Percentiles rank a stretch among this genome's conserved stretches.
Evolutionary conservation across 2,113 vertebrate species (phyloP).

Genomic region (Coturnix japonica): DNA sequence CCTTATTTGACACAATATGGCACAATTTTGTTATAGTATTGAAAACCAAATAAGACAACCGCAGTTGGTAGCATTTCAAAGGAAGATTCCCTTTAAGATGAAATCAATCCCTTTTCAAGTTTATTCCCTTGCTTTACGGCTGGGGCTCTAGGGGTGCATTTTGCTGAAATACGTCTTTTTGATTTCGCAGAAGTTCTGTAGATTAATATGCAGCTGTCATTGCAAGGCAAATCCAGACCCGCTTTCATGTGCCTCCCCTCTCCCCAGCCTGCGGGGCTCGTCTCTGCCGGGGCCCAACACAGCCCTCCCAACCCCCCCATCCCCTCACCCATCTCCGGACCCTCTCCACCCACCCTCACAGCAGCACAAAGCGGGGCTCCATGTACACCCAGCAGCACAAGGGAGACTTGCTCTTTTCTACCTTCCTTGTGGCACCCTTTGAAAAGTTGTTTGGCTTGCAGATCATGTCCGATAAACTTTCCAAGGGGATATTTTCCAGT

Average conservation of each 20-base stretch:
- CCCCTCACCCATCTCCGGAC: not conserved
- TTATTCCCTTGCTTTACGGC: conserved; percentile 86
- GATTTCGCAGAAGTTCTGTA: conserved; percentile 97
- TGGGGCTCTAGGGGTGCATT: conserved; percentile 91
- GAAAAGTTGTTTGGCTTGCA: conserved; percentile 66
- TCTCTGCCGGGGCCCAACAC: not conserved
- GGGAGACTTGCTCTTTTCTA: not conserved
- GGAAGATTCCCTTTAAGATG: conserved; percentile 92
- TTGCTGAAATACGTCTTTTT: conserved; percentile 91
- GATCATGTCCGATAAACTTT: conserved; percentile 54
- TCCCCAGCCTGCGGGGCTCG: conserved; percentile 82
- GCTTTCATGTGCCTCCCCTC: conserved; percentile 91
- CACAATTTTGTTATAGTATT: conserved; percentile 92
- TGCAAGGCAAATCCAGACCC: conserved; percentile 90
- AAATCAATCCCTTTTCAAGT: conserved; percentile 99
- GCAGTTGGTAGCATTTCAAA: conserved; percentile 95
- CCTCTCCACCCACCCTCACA: not conserved
- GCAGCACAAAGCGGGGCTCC: not conserved
- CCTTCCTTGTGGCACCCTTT: not conserved
- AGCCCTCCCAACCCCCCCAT: fast-evolving
- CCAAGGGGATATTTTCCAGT: conserved; percentile 36
- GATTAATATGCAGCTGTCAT: conserved; percentile 99
- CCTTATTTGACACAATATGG: conserved; percentile 97
- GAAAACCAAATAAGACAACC: conserved; percentile 88
- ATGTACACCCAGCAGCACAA: not conserved